phyloP scores from a whole-genome alignment of 2,113 vertebrate genomes.

The Furnarius figulus region DNA sequence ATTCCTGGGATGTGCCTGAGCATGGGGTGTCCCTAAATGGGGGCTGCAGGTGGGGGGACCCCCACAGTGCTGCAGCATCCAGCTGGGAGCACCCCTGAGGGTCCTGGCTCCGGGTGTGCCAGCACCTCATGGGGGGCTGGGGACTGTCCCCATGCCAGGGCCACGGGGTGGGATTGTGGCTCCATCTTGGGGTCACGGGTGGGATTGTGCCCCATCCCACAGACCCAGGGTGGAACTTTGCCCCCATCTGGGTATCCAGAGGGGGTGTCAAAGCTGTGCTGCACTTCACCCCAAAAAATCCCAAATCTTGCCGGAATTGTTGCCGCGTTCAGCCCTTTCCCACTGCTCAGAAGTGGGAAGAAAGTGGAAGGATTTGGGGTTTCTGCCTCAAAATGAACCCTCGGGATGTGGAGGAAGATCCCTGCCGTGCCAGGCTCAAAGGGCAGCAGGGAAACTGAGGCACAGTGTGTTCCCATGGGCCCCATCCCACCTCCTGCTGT shows the following conservation, averaged over 20 bases:
- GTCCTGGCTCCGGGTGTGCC: neutral
- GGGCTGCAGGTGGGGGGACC: neutral
- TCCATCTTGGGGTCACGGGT: accelerated
- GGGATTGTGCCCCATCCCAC: neutral
- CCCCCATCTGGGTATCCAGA: accelerated
- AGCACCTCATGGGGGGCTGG: accelerated
- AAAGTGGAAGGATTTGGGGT: neutral
- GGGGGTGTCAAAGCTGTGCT: neutral
- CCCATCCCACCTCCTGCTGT: neutral
- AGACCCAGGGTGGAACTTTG: neutral
- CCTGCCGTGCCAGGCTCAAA: accelerated
- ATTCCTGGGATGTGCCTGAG: neutral
- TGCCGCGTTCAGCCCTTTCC: neutral
- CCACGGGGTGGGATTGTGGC: neutral
- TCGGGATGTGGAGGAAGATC: neutral
- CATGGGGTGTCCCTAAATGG: neutral
- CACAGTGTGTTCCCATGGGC: accelerated
- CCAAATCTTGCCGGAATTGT: accelerated
- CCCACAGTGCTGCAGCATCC: accelerated
- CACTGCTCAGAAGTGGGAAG: accelerated
- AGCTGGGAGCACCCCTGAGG: neutral
- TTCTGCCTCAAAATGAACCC: neutral
- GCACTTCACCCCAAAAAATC: accelerated
- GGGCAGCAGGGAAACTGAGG: neutral
- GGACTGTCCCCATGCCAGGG: neutral